These are phyloP conservation scores for Scyliorhinus canicula DNA, from an alignment of 2,797 vertebrate genomes.

Conservation along the genomic window DNA sequence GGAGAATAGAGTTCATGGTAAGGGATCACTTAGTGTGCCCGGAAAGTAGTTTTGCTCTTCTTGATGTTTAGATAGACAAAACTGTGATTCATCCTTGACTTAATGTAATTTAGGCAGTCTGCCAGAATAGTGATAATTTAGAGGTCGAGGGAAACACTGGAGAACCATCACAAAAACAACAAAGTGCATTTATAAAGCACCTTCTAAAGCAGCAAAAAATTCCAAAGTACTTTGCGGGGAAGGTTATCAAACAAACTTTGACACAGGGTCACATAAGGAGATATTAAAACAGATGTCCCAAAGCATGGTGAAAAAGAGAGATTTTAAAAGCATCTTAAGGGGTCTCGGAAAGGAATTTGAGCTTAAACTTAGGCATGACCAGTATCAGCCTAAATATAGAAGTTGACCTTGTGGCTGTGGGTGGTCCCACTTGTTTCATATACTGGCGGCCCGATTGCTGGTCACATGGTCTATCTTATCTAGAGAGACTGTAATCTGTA, in stretches of 20 bases:
- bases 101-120: neutral
- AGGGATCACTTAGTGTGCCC: neutral
- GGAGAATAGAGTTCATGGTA: neutral
- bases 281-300: neutral
- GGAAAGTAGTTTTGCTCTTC: neutral
- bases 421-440: too few relatives aligned
- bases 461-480: too few relatives aligned
- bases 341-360: neutral
- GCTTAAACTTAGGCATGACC: neutral
- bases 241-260: neutral
- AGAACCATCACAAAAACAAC: neutral
- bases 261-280: neutral
- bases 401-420: neutral
- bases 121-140: neutral
- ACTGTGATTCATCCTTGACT: neutral
- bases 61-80: neutral
- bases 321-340: neutral
- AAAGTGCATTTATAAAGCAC: neutral
- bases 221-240: neutral
- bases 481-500: too few relatives aligned
- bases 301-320: neutral
- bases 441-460: too few relatives aligned
- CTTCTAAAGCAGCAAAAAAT: neutral
- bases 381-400: neutral
- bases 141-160: neutral